phyloP scores from a whole-genome alignment of 2,797 vertebrate species.

The Tragopan temminckii region DNA sequence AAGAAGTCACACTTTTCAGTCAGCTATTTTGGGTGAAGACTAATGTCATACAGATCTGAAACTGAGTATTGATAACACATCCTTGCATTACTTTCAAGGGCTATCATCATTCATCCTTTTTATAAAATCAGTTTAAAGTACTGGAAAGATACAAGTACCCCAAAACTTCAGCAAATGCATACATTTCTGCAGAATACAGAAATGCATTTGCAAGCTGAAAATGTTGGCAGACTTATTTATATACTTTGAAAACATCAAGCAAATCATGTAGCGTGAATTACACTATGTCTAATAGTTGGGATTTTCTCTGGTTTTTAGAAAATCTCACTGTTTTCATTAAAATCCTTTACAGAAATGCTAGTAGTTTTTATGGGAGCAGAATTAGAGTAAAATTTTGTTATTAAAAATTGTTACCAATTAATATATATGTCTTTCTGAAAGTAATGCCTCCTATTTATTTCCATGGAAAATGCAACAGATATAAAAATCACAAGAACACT shows the following conservation, averaged over 20 bases:
- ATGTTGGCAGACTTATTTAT: not conserved
- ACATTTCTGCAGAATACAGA: not conserved
- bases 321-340: not conserved
- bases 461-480: not conserved
- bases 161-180: not conserved
- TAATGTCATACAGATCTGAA: not conserved
- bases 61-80: rapidly evolving
- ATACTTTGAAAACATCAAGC: not conserved
- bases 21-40: not conserved
- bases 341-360: not conserved
- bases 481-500: not conserved
- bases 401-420: not conserved
- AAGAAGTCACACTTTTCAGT: not conserved
- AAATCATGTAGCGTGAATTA: not conserved
- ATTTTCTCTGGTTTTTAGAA: not conserved
- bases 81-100: not conserved
- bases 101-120: rapidly evolving
- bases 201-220: not conserved
- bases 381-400: not conserved
- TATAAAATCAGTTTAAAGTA: too few species aligned
- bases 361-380: not conserved
- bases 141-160: not conserved
- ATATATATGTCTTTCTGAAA: too few species aligned
- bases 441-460: not conserved
- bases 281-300: rapidly evolving